Percentiles rank a stretch among this genome's conserved stretches.
These are phyloP conservation scores for Bovichtus variegatus DNA, from an alignment of 2,797 vertebrate species.

Conservation along the genomic window DNA sequence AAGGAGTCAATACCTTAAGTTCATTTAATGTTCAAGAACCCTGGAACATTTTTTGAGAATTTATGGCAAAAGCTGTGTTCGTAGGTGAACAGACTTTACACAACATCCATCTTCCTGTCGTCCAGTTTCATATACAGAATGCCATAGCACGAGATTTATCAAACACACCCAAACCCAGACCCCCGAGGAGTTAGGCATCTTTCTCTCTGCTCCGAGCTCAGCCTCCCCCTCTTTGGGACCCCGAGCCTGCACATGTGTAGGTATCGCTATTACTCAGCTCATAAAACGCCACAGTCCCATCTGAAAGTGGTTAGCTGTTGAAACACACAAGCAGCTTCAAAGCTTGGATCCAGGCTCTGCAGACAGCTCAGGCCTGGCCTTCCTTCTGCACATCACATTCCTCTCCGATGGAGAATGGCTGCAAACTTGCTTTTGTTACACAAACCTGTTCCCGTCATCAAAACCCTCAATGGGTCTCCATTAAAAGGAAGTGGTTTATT, in stretches of 20 bases:
- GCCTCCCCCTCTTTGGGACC: constrained; percentile 81
- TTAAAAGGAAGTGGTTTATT: constrained; percentile 66
- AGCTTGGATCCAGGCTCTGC: constrained; percentile 76
- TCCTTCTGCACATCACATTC: constrained; percentile 79
- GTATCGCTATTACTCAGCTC: constrained; percentile 86
- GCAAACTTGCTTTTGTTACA: constrained; percentile 80
- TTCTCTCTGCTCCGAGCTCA: constrained; percentile 62
- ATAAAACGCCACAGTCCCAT: constrained; percentile 86
- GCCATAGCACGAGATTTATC: constrained; percentile 51
- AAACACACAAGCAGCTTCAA: constrained; percentile 87
- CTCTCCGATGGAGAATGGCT: constrained; percentile 72
- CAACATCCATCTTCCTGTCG: constrained; percentile 45
- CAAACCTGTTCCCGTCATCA: constrained; percentile 78
- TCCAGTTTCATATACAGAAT: constrained; percentile 42
- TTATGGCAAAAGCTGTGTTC: constrained; percentile 21
- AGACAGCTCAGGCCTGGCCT: constrained; percentile 77
- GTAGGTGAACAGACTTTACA: constrained; percentile 30
- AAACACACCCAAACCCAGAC: constrained; percentile 62
- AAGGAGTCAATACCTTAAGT: neutral
- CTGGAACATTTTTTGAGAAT: constrained; percentile 32
- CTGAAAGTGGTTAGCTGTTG: constrained; percentile 89
- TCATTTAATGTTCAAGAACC: constrained; percentile 37
- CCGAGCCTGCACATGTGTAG: constrained; percentile 85
- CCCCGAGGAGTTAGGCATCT: constrained; percentile 66
- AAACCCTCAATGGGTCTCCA: constrained; percentile 55